Base-by-base conservation (phyloP, 2,113 vertebrate species). In the Hypomesus transpacificus region DNA sequence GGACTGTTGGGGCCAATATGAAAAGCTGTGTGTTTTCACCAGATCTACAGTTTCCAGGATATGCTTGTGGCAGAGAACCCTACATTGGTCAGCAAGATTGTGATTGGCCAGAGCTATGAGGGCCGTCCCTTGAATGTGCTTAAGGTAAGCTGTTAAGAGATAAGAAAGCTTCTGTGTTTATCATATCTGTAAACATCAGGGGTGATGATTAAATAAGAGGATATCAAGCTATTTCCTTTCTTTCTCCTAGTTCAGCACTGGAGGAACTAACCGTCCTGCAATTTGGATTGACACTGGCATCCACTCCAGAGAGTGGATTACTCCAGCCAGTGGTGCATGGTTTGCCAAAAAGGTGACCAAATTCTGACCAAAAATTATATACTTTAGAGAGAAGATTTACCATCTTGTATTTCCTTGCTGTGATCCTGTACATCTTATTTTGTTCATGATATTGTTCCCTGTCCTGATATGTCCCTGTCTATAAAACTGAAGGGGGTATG, bases 11-110 rank as follows among this genome's bases (percentile, higher is more conserved):
- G 14, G 51, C 24, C n/a, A 14, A 6, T 24, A 52, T 21, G 4
- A 50, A 51, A 22, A 14, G 46, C 21, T 24, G 13, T 13, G 64
- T 34, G 20, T 57, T 13, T 72, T n/a, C 9, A 71, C 73, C 84
- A 97, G 97, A 95, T 98, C 82, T 93, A 96, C 3, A 75, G n/a
- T 11, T 98, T 96, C 93, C 95, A 96, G 59, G 94, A 98, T 67
- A 82, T 60, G 71, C 89, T 98, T 75, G 93, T 93, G 86, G 83
- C 84, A 2, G 91, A 94, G 66, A 91, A 97, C 69, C 92, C 94
- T 59, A 56, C 14, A 51, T 64, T 98, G 0, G 87, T 98, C 72
- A 95, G 92, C 90, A 95, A 95, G 87, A 66, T 96, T 14, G 87
- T 89, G 82, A 96, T 98, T 0, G 95, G 95, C 66, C 65, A 83